Conservation (phyloP, 2,797 vertebrate species). For the Malurus leucopterus region DNA sequence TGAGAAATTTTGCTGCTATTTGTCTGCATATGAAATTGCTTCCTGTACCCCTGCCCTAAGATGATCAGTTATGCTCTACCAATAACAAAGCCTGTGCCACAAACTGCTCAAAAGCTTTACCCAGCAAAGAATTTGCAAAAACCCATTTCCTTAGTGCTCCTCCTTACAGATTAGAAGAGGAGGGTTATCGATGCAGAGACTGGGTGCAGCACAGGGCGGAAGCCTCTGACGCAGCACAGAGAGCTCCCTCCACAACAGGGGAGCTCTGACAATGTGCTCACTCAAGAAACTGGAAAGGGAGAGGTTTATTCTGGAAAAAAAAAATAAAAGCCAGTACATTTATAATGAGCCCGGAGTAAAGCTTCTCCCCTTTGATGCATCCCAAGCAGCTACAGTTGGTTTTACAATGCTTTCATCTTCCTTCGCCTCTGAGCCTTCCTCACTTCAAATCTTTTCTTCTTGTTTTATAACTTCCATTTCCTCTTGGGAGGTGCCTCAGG, state of each 20-base stretch:
- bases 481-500: neutral
- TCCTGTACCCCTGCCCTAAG: neutral
- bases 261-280: neutral
- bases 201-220: neutral
- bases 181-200: neutral
- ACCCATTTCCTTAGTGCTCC: neutral
- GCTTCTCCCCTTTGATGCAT: neutral
- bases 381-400: neutral
- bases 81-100: neutral
- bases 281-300: neutral
- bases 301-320: neutral
- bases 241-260: accelerated
- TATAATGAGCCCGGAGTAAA: neutral
- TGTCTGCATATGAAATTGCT: neutral
- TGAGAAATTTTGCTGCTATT: neutral
- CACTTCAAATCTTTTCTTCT: neutral
- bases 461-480: neutral
- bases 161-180: neutral
- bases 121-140: neutral
- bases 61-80: neutral
- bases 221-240: neutral
- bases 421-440: neutral
- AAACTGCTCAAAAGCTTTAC: neutral
- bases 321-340: neutral
- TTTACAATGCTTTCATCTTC: neutral